These are phyloP conservation scores for Gisinianus flammeolus DNA, from an alignment of 2,888 invertebrate species.

Conservation along the genomic window DNA sequence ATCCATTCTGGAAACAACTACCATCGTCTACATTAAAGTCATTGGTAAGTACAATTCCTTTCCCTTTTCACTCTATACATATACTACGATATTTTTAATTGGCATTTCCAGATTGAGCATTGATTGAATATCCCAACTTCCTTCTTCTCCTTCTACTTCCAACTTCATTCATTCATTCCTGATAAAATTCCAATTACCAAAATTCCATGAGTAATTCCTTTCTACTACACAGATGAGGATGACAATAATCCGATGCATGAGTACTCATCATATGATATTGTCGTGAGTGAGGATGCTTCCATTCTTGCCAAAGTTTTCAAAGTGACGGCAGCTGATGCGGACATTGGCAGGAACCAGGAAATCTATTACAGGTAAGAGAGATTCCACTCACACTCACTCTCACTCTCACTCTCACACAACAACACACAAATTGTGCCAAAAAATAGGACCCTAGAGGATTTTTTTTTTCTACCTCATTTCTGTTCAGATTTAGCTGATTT, in stretches of 20 bases:
- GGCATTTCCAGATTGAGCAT: neutral
- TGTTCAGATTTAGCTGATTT: neutral
- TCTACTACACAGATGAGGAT: conserved; percentile 51
- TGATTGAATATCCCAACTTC: too few relatives aligned
- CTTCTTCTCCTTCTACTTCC: too few relatives aligned
- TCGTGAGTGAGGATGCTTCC: conserved; percentile 86
- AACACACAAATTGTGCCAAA: neutral
- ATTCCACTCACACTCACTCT: neutral
- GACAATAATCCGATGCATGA: conserved; percentile 78
- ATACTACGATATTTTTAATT: neutral
- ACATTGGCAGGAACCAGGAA: conserved; percentile 93
- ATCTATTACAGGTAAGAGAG: conserved; percentile 79
- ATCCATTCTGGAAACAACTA: conserved; percentile 43
- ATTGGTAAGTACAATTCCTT: conserved; percentile 26
- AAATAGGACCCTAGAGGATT: neutral
- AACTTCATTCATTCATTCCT: too few relatives aligned
- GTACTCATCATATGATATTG: conserved; percentile 82
- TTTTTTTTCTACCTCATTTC: neutral
- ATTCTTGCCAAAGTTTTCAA: conserved; percentile 69
- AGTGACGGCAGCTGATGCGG: conserved; percentile 89
- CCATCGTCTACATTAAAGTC: conserved; percentile 53
- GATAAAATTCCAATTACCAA: too few relatives aligned
- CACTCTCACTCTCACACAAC: neutral
- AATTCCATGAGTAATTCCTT: too few relatives aligned
- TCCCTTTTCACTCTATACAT: neutral